A percentile compares a stretch with the other conserved stretches of the same genome.
These are phyloP conservation scores for Echeneis naucrates DNA, from an alignment of 2,797 vertebrate genomes.

Conservation along the genomic window DNA sequence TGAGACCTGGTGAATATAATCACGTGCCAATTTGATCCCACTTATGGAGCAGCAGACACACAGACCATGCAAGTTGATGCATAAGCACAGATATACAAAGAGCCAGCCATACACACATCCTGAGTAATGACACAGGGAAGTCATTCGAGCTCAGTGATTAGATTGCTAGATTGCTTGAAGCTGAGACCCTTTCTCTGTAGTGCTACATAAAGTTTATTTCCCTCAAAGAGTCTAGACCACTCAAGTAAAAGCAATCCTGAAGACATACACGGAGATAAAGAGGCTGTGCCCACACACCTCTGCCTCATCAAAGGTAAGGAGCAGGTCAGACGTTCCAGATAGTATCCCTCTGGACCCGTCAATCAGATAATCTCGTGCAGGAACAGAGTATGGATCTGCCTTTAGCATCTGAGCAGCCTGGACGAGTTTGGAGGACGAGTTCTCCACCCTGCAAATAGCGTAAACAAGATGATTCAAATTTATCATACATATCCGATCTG, in stretches of 20 bases:
- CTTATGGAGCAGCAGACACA: constrained; percentile 61
- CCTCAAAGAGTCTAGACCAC: constrained; percentile 61
- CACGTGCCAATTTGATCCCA: constrained; percentile 73
- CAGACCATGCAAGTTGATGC: not conserved
- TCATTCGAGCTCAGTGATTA: constrained; percentile 78
- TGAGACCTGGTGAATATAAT: constrained; percentile 65
- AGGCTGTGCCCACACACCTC: constrained; percentile 85
- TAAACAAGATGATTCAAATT: too few relatives aligned
- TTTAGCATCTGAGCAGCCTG: constrained; percentile 97
- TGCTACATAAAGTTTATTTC: constrained; percentile 76
- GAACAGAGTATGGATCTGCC: constrained; percentile 96
- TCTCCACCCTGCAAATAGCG: constrained; percentile 95
- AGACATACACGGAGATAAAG: constrained; percentile 17
- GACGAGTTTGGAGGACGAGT: constrained; percentile 94
- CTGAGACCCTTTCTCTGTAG: constrained; percentile 63
- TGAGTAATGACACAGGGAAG: constrained; percentile 68
- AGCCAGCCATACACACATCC: constrained; percentile 26
- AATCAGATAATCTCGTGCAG: constrained; percentile 97
- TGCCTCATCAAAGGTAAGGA: constrained; percentile 97
- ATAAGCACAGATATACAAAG: constrained; percentile 4
- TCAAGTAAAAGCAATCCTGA: constrained; percentile 51
- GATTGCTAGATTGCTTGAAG: constrained; percentile 69
- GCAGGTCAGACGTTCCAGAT: constrained; percentile 97
- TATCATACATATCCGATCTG: constrained; percentile 26
- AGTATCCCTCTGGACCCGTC: constrained; percentile 99